These are phyloP conservation scores for Temnothorax longispinosus DNA, from an alignment of 1,140 invertebrate species.

Conservation along the genomic window DNA sequence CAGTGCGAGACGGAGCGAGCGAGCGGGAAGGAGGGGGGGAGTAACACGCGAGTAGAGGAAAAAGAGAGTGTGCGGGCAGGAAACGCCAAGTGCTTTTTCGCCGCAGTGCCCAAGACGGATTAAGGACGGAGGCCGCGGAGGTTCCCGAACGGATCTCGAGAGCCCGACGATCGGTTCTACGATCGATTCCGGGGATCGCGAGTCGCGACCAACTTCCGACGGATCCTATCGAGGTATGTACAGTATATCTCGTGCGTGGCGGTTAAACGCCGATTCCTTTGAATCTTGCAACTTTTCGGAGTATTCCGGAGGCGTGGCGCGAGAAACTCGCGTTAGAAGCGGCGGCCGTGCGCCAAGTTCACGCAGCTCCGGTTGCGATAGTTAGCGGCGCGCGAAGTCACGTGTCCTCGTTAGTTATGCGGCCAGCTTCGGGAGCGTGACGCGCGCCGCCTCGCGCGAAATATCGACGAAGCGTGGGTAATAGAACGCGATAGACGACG, in stretches of 20 bases:
- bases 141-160: neutral
- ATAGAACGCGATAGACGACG: neutral
- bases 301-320: no score
- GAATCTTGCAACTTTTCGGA: no score
- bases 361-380: neutral
- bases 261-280: no score
- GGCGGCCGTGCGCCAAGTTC: neutral
- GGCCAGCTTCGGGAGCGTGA: slow-evolving; percentile 41
- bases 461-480: slow-evolving; percentile 25
- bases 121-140: slow-evolving; percentile 50
- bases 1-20: slow-evolving; percentile 18
- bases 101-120: slow-evolving; percentile 71
- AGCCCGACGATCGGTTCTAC: neutral
- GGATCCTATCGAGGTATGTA: slow-evolving; percentile 18
- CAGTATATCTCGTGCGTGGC: neutral
- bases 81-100: slow-evolving; percentile 69
- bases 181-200: neutral
- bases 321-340: no score
- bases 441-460: slow-evolving; percentile 32
- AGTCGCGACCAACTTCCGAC: neutral
- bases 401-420: slow-evolving; percentile 57
- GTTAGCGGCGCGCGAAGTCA: slow-evolving; percentile 50
- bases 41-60: neutral
- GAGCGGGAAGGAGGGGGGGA: neutral
- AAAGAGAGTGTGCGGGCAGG: slow-evolving; percentile 48